Percentiles rank a stretch among this genome's conserved stretches.
These are phyloP conservation scores for Sylvilagus floridanus DNA, from an alignment of 2,797 vertebrate genomes.

Conservation along the genomic window DNA sequence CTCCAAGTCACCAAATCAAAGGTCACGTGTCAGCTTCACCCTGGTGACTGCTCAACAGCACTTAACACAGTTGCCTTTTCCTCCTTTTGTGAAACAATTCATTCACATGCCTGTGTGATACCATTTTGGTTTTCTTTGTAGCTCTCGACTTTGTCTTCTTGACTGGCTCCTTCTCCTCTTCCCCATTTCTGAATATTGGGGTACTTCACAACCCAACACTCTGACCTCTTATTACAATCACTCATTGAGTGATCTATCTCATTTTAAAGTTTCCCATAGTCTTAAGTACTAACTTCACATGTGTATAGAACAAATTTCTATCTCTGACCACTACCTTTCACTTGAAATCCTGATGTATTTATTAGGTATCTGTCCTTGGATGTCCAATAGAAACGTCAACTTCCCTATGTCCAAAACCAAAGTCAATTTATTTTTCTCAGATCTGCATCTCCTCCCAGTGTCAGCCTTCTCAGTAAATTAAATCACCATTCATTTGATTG, in stretches of 20 bases:
- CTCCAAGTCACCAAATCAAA: neutral
- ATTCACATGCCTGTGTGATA: neutral
- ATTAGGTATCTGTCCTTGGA: neutral
- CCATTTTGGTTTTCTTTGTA: neutral
- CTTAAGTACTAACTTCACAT: neutral
- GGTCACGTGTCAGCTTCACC: neutral
- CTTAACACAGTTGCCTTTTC: neutral
- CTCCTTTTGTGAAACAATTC: neutral
- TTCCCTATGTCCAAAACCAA: neutral
- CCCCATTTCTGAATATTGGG: neutral
- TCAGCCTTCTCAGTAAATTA: neutral
- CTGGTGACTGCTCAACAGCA: neutral
- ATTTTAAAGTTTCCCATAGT: neutral
- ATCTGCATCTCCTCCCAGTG: neutral
- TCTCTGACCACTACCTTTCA: neutral
- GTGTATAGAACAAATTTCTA: neutral
- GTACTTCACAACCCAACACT: neutral
- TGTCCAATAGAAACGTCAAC: conserved; percentile 27
- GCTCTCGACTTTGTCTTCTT: neutral
- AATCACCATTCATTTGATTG: neutral
- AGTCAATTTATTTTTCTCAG: conserved; percentile 19
- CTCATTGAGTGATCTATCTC: neutral
- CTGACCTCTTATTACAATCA: neutral
- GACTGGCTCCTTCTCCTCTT: neutral
- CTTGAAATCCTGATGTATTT: neutral